Conservation (phyloP, 1,140 invertebrate genomes). For the Proales similis region DNA sequence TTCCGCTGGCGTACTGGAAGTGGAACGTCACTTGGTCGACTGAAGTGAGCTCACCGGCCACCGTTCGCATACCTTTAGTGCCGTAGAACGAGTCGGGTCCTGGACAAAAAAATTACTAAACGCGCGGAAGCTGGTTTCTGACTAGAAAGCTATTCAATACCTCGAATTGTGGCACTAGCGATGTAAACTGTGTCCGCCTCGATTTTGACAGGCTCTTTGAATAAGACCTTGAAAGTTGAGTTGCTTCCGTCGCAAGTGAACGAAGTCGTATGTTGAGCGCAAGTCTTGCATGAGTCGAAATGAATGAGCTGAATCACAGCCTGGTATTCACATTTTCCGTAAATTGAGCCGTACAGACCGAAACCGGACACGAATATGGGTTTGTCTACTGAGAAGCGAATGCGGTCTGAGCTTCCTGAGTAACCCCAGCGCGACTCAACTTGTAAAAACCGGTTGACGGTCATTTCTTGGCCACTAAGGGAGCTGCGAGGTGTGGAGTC, state of each 20-base stretch:
- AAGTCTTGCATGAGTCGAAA: conserved; percentile 66
- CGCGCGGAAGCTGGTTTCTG: too few species aligned
- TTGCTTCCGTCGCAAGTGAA: conserved; percentile 74
- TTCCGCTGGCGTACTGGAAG: conserved; percentile 72
- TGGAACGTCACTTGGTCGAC: conserved; percentile 71
- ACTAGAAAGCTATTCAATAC: conserved; percentile 48
- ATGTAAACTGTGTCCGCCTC: conserved; percentile 71
- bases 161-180: conserved; percentile 71
- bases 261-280: conserved; percentile 67
- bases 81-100: conserved; percentile 81
- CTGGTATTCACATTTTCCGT: conserved; percentile 71
- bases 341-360: conserved; percentile 76
- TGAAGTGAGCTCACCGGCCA: conserved; percentile 66
- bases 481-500: conserved; percentile 68
- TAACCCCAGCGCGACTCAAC: conserved; percentile 78
- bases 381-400: conserved; percentile 72
- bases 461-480: conserved; percentile 73
- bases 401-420: conserved; percentile 73
- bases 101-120: conserved; percentile 56
- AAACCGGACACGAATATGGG: conserved; percentile 78
- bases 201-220: conserved; percentile 78
- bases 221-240: conserved; percentile 75
- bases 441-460: conserved; percentile 70
- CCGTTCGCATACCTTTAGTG: conserved; percentile 68
- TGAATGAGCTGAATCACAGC: conserved; percentile 64